Conservation (phyloP, 2,113 vertebrate genomes). For the Channa maculata region DNA sequence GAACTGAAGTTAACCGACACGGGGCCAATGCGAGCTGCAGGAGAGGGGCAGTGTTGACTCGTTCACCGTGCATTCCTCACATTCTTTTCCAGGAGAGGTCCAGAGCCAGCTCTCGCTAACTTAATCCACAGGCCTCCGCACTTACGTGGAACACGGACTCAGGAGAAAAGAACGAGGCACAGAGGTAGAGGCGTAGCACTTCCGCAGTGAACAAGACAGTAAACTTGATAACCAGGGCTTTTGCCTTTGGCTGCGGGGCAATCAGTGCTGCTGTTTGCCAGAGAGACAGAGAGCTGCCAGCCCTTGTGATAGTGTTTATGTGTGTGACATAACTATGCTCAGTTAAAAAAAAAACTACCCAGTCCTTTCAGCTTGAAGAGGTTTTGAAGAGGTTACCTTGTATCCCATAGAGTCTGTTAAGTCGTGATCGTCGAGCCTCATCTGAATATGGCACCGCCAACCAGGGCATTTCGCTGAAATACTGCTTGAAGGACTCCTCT, state of each 20-base stretch:
- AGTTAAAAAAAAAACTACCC: too few species aligned
- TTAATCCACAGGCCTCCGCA: conserved; percentile 44
- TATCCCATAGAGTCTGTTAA: conserved; percentile 97
- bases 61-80: conserved; percentile 77
- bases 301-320: conserved; percentile 27
- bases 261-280: conserved; percentile 28
- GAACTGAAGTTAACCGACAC: conserved; percentile 43
- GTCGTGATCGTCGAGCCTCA: conserved; percentile 91
- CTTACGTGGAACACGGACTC: conserved; percentile 3
- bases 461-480: conserved; percentile 99
- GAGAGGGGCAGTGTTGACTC: conserved; percentile 54
- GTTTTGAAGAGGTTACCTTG: conserved; percentile 86
- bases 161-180: conserved; percentile 3
- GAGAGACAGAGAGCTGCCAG: conserved; percentile 28
- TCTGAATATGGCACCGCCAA: conserved; percentile 93
- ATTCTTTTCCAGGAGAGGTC: conserved; percentile 73
- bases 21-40: conserved; percentile 39
- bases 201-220: conserved; percentile 47
- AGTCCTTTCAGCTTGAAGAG: not conserved
- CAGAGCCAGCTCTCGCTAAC: conserved; percentile 52
- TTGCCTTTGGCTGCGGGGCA: conserved; percentile 66
- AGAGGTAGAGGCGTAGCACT: conserved; percentile 17
- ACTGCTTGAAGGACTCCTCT: conserved; percentile 98
- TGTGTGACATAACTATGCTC: conserved; percentile 22
- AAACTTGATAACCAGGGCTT: conserved; percentile 67